Evolutionary conservation across 2,888 invertebrate genomes (phyloP).

Genomic region (Lepidonotus clava): DNA sequence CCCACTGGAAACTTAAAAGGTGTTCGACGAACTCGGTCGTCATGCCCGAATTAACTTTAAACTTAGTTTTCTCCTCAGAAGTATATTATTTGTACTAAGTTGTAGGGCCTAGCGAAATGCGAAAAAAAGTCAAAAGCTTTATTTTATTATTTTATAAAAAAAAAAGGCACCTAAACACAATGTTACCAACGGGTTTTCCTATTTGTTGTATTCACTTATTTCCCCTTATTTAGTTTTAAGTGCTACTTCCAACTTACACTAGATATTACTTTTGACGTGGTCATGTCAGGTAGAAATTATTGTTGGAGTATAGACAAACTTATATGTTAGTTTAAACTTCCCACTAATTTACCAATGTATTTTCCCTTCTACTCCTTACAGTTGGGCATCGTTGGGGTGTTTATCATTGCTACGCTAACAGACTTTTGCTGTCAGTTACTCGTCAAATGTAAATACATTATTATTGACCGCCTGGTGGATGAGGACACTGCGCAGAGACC

Average conservation of each 20-base stretch:
- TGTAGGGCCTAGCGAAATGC: no score
- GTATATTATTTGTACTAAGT: no score
- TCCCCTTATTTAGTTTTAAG: not conserved
- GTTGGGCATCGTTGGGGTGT: slow-evolving; percentile 73
- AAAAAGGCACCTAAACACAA: no score
- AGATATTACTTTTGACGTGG: not conserved
- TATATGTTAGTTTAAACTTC: not conserved
- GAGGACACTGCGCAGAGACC: slow-evolving; percentile 35
- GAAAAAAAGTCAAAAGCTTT: no score
- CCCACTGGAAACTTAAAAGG: no score
- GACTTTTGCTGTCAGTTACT: slow-evolving; percentile 78
- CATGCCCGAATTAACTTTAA: no score
- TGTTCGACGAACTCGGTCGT: no score
- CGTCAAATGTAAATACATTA: slow-evolving; percentile 74
- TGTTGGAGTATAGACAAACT: not conserved
- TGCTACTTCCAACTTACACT: not conserved
- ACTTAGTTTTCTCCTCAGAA: no score
- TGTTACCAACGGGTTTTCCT: not conserved
- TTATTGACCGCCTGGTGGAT: slow-evolving; percentile 64
- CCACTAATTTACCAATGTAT: not conserved
- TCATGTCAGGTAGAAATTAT: not conserved
- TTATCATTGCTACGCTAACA: slow-evolving; percentile 73
- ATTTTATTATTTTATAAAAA: no score
- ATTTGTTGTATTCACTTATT: not conserved
- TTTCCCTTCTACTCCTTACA: slow-evolving; percentile 63